Evolutionary conservation across 2,113 vertebrate genomes (phyloP).

Genomic region (Tachuris rubrigastra): DNA sequence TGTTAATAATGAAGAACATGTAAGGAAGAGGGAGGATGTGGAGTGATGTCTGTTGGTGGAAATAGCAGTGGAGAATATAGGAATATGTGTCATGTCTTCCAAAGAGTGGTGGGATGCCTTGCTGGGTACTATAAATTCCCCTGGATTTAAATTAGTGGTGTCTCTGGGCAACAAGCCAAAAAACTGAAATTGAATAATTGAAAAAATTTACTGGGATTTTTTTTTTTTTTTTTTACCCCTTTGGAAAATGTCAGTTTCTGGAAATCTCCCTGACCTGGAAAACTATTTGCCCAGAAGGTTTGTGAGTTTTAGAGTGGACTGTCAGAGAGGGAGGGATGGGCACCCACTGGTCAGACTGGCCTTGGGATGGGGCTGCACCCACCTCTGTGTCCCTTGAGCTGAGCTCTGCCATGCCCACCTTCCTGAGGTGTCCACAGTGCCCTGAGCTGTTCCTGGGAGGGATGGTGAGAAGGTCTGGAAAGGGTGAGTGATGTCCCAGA

Average conservation of each 20-base stretch:
- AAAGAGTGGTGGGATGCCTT: not conserved
- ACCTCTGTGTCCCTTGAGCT: not conserved
- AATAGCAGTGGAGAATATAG: not conserved
- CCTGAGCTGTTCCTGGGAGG: not conserved
- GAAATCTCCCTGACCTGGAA: not conserved
- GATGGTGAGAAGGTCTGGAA: not conserved
- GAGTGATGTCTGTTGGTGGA: not conserved
- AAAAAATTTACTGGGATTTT: not conserved
- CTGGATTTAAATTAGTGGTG: not conserved
- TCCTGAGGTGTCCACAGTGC: not conserved
- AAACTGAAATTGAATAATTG: not conserved
- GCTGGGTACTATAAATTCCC: not conserved
- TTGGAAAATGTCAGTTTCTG: not conserved
- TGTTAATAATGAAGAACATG: not conserved
- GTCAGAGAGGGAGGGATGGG: not conserved
- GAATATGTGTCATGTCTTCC: not conserved
- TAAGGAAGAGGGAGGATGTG: not conserved
- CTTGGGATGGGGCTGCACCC: not conserved
- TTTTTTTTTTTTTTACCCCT: not conserved
- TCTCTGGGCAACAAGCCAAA: not conserved
- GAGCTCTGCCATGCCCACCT: not conserved
- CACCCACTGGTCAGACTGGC: not conserved
- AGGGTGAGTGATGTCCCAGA: not conserved
- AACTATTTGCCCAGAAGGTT: not conserved
- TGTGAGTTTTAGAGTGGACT: not conserved